These are phyloP conservation scores for Abramis brama DNA, from an alignment of 2,113 vertebrate genomes.

Conservation along the genomic window DNA sequence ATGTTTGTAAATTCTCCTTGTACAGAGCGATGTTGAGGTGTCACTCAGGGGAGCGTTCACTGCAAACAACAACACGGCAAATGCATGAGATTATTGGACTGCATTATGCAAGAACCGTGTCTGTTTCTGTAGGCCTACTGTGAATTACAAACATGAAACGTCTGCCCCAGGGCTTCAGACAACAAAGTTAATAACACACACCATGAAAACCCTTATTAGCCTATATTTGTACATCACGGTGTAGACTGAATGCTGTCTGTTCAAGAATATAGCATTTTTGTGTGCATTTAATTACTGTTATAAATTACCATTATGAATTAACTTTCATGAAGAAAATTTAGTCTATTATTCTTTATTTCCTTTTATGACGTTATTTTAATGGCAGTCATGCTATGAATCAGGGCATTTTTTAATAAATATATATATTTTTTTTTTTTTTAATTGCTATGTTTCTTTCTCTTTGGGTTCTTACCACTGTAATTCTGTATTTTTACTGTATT, in stretches of 20 bases:
- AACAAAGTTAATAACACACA: neutral
- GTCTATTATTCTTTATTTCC: neutral
- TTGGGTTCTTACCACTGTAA: too few species aligned
- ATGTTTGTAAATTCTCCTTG: neutral
- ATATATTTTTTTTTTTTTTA: too few species aligned
- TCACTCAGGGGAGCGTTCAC: neutral
- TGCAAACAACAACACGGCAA: conserved; percentile 20
- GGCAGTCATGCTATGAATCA: too few species aligned
- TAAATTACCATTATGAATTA: too few species aligned
- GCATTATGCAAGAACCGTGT: conserved; percentile 21
- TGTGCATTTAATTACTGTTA: neutral
- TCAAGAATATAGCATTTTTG: too few species aligned
- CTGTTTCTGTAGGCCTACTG: conserved; percentile 29
- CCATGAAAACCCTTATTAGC: neutral
- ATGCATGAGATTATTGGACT: neutral
- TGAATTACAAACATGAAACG: conserved; percentile 5
- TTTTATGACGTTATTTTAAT: neutral
- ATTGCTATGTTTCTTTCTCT: too few species aligned
- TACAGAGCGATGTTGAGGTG: neutral
- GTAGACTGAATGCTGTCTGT: neutral
- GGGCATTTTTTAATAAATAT: too few species aligned
- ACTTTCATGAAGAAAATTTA: too few species aligned
- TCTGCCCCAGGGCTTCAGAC: neutral
- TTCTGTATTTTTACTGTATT: too few species aligned
- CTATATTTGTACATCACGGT: neutral